A percentile compares a stretch with the other conserved stretches of the same genome.
Evolutionary conservation across 2,888 invertebrate species (phyloP).

Genomic region (Leptinotarsa haldemani): DNA sequence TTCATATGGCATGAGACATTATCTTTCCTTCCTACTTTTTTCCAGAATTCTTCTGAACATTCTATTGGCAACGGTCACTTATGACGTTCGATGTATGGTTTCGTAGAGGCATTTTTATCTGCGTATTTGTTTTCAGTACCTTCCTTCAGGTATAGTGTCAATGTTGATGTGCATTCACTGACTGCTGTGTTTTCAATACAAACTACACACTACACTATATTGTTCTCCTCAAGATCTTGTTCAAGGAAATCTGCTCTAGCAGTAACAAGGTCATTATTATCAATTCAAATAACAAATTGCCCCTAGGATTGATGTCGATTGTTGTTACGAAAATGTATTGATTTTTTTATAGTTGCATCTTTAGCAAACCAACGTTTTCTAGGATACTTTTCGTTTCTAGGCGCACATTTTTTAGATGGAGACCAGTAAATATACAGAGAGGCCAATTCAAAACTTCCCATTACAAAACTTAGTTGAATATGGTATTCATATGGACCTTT

Average conservation of each 20-base stretch:
- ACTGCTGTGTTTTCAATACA: background rate
- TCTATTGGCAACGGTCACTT: too few relatives aligned
- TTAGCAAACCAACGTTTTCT: background rate
- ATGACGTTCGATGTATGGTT: background rate
- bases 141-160: background rate
- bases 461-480: too few relatives aligned
- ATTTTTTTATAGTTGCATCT: background rate
- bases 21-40: too few relatives aligned
- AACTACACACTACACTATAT: constrained; percentile 3
- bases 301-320: background rate
- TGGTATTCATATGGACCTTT: background rate
- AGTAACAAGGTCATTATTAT: constrained; percentile 4
- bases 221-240: background rate
- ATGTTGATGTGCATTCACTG: constrained; percentile 4
- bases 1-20: too few relatives aligned
- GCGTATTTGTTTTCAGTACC: background rate
- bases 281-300: constrained; percentile 5
- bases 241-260: constrained; percentile 6
- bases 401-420: too few relatives aligned
- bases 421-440: too few relatives aligned
- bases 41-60: too few relatives aligned
- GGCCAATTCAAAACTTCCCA: too few relatives aligned
- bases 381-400: background rate
- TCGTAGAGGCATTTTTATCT: background rate
- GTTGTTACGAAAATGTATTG: background rate